Evolutionary conservation across 53 echinoderm and acorn worm species (phyloP).

Genomic region (Crossaster papposus): DNA sequence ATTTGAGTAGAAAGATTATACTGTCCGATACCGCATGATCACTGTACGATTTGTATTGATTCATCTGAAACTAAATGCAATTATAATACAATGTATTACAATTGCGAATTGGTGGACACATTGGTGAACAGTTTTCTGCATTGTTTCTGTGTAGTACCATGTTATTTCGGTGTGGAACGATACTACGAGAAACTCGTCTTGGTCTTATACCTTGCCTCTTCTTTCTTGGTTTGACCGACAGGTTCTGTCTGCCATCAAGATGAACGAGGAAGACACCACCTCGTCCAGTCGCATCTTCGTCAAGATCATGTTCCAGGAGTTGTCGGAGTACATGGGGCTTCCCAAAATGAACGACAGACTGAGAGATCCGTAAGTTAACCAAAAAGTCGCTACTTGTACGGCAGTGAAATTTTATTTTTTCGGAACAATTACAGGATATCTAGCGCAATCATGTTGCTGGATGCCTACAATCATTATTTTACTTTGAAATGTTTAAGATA

Average conservation of each 20-base stretch:
- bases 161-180: background rate
- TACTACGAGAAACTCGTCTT: background rate
- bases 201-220: background rate
- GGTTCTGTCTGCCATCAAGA: constrained; percentile 76
- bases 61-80: no score
- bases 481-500: no score
- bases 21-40: no score
- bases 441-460: no score
- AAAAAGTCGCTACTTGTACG: background rate
- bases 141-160: no score
- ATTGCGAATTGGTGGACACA: no score
- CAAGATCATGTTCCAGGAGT: constrained; percentile 94
- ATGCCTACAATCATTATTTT: no score
- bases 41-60: no score
- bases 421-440: background rate
- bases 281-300: constrained; percentile 98
- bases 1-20: no score
- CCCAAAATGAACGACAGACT: constrained; percentile 91
- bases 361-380: constrained; percentile 82
- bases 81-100: no score
- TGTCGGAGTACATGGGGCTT: constrained; percentile 96
- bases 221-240: constrained; percentile 1
- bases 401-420: background rate
- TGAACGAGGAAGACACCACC: constrained; percentile 96
- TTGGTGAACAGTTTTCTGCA: no score